Evolutionary conservation across 2,113 vertebrate genomes (phyloP).

Genomic region (Rhinoderma darwinii): DNA sequence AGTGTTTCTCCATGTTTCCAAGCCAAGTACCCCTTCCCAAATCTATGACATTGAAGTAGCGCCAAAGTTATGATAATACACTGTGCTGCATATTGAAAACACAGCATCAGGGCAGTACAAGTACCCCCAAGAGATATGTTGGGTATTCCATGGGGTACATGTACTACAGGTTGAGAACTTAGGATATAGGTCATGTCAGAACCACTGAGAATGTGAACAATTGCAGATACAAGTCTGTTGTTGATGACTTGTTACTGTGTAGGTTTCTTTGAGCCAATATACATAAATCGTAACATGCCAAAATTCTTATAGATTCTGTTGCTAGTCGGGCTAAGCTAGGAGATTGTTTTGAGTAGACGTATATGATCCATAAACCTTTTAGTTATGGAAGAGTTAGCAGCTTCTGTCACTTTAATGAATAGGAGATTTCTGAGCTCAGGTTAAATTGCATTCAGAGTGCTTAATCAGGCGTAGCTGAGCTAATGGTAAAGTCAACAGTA

Average conservation of each 20-base stretch:
- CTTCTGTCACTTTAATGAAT: conserved; percentile 38
- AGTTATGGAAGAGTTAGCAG: conserved; percentile 47
- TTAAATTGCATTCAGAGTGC: conserved; percentile 25
- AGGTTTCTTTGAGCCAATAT: conserved; percentile 1
- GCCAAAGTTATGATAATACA: no score
- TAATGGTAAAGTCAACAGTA: conserved; percentile 45
- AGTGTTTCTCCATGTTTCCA: no score
- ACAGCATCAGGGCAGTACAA: no score
- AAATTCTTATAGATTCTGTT: background rate
- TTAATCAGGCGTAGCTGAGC: conserved; percentile 45
- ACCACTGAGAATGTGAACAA: background rate
- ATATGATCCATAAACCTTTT: conserved; percentile 46
- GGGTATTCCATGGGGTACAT: background rate
- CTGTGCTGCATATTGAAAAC: no score
- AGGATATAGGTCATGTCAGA: background rate
- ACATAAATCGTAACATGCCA: background rate
- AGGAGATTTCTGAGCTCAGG: background rate
- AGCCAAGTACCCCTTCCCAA: no score
- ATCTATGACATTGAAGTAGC: no score
- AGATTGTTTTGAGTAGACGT: conserved; percentile 16
- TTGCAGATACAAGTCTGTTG: background rate
- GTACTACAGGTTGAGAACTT: background rate
- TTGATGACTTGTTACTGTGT: background rate
- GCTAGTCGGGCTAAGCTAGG: background rate
- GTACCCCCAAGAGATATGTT: background rate